Evolutionary conservation across 2,888 invertebrate species (phyloP).

Genomic region (Leuctra nigra): DNA sequence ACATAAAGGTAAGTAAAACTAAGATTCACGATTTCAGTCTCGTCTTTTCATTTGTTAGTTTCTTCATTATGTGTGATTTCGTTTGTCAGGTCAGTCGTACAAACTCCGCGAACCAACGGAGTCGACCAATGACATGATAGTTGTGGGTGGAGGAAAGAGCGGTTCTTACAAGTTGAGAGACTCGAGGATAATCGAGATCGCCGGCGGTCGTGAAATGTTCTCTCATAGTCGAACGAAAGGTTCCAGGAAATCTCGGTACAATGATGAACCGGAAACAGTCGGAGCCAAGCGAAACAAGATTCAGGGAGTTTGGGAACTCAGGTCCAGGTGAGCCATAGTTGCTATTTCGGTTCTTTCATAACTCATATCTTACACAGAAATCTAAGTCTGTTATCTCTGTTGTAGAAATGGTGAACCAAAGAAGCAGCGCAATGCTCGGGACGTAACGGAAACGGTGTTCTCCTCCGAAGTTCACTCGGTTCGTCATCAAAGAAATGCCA

Average conservation of each 20-base stretch:
- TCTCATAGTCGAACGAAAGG: constrained; percentile 77
- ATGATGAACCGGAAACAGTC: constrained; percentile 41
- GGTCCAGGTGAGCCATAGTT: constrained; percentile 15
- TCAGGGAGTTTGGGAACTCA: constrained; percentile 23
- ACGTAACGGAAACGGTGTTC: constrained; percentile 55
- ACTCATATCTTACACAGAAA: not conserved
- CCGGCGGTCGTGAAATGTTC: constrained; percentile 77
- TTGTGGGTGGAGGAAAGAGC: constrained; percentile 25
- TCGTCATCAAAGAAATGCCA: constrained; percentile 42
- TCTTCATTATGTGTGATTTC: not conserved
- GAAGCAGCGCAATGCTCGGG: constrained; percentile 43
- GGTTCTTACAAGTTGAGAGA: constrained; percentile 60
- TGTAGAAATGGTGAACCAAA: constrained; percentile 41
- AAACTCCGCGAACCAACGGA: constrained; percentile 15
- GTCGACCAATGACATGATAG: constrained; percentile 16
- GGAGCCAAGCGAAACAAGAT: constrained; percentile 41
- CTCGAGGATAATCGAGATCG: constrained; percentile 68
- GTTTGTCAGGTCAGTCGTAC: constrained; percentile 5
- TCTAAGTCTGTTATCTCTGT: not conserved
- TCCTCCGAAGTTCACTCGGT: constrained; percentile 55
- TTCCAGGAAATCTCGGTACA: constrained; percentile 59
- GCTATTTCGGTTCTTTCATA: not conserved
- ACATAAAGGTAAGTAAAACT: constrained; percentile 3
- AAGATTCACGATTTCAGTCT: not conserved
- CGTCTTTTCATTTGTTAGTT: not conserved